Base-by-base conservation (phyloP, 2,113 vertebrate species). In the Erythrolamprus reginae region DNA sequence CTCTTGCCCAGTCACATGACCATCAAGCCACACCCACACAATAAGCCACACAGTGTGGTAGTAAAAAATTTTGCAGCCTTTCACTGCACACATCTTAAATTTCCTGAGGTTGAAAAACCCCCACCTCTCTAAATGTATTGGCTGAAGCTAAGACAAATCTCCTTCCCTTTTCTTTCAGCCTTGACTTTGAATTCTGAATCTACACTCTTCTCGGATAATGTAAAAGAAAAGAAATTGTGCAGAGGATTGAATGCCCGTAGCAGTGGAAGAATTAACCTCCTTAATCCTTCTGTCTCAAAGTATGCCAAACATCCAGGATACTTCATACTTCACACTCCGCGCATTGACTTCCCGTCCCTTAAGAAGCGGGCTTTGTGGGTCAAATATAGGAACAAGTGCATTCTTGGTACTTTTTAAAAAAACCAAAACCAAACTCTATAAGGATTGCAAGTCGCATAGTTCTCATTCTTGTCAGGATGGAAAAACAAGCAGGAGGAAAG, bases 361-460 rank as follows among this genome's bases (percentile, higher is more conserved):
- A 1, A 33, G n/a, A 53, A 19, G 42, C 24, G 70, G 65, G 23
- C 90, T 88, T 45, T 82, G 48, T n/a, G 82, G 38, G 47, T 52
- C 51, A 51, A 87, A 47, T 82, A 53, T n/a, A 87, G 50, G 38
- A 26, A 82, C 52, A 58, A 50, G 45, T 50, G 26, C 51, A 50
- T 89, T 86, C 26, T 86, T 86, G 87, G 42, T 28, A 33, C 38
- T 53, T 70, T n/a, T n/a, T n/a, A n/a, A n/a, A n/a, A n/a, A n/a
- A n/a, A n/a, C n/a, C n/a, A 70, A 5, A 2, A 19, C n/a, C 10
- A 65, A 65, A 65, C 61, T 65, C 28, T 65, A 13, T 2, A 33
- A 38, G 33, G 53, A 28, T 0, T 0, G 26, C 48, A 77, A 10
- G 53, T 0, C 6, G 23, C 3, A 4, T 6, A n/a, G 38, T 90